A percentile compares a stretch with the other conserved stretches of the same genome.
These are phyloP conservation scores for Brachyalestes nurse DNA, from an alignment of 2,797 vertebrate species.

Conservation along the genomic window DNA sequence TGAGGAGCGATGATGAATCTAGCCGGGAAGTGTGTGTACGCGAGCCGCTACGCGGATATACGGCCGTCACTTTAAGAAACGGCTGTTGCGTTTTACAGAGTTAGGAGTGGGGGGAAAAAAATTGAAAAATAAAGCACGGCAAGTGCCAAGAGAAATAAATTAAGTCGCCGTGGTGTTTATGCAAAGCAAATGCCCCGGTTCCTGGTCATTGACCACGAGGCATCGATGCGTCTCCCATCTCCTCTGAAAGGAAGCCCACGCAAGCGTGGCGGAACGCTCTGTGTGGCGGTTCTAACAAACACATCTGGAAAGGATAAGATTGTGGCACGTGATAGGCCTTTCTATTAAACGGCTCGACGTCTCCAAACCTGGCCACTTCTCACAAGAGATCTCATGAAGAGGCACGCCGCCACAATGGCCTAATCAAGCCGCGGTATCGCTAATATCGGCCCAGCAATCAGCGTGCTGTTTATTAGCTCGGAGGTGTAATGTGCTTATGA, in stretches of 20 bases:
- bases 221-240: neutral
- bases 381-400: neutral
- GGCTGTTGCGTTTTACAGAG: neutral
- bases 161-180: conserved; percentile 8
- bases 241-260: neutral
- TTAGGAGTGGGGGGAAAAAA: neutral
- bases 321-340: neutral
- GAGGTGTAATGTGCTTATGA: conserved; percentile 11
- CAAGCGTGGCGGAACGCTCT: neutral
- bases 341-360: conserved; percentile 17
- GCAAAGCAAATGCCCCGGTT: conserved; percentile 27
- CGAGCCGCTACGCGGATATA: conserved; percentile 1
- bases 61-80: conserved; percentile 17
- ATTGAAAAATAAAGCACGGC: neutral
- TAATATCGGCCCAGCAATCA: conserved; percentile 44
- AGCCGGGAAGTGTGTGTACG: conserved; percentile 2
- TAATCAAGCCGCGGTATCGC: conserved; percentile 23
- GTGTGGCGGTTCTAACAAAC: neutral
- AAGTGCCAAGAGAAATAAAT: neutral
- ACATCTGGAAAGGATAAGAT: neutral
- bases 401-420: neutral
- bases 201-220: conserved; percentile 18
- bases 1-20: conserved; percentile 24
- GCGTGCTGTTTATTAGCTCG: conserved; percentile 42
- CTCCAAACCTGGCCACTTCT: conserved; percentile 22